A percentile compares a stretch with the other conserved stretches of the same genome.
Evolutionary conservation across 2,113 vertebrate genomes (phyloP).

Genomic region (Emydocephalus ijimae): DNA sequence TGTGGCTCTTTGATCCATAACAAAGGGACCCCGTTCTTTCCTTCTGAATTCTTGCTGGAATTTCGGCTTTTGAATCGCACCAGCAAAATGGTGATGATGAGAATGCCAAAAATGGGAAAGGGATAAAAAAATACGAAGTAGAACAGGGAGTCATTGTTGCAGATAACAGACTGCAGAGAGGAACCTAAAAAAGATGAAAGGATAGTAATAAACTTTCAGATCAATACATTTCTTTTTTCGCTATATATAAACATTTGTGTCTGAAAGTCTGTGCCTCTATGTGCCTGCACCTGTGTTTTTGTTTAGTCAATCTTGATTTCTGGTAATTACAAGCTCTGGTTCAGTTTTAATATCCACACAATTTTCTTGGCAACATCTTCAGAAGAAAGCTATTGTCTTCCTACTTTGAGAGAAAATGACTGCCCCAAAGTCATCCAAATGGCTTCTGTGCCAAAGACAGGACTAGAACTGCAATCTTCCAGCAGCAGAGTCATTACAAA

Average conservation of each 20-base stretch:
- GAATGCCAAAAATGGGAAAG: constrained; percentile 94
- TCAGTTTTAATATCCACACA: not conserved
- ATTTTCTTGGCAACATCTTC: not conserved
- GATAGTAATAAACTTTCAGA: not conserved
- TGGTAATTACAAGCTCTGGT: not conserved
- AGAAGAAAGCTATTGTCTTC: not conserved
- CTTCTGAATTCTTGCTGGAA: constrained; percentile 90
- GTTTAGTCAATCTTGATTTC: not conserved
- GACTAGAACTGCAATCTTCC: not conserved
- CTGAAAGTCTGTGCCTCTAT: not conserved
- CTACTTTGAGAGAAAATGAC: not conserved
- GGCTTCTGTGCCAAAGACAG: not conserved
- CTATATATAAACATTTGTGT: not conserved
- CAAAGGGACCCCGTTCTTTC: constrained; percentile 95
- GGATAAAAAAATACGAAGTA: constrained; percentile 99
- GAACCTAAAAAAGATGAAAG: constrained; percentile 70
- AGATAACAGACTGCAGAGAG: constrained; percentile 88
- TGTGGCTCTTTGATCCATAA: constrained; percentile 98
- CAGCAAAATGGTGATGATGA: constrained; percentile 91
- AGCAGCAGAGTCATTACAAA: not conserved
- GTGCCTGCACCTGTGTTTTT: not conserved
- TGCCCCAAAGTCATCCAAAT: not conserved
- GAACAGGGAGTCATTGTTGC: constrained; percentile 92
- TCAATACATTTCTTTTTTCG: not conserved
- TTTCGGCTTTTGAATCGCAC: constrained; percentile 90